Evolutionary conservation across 2,113 vertebrate genomes (phyloP).

Genomic region (Crotalus horridus): DNA sequence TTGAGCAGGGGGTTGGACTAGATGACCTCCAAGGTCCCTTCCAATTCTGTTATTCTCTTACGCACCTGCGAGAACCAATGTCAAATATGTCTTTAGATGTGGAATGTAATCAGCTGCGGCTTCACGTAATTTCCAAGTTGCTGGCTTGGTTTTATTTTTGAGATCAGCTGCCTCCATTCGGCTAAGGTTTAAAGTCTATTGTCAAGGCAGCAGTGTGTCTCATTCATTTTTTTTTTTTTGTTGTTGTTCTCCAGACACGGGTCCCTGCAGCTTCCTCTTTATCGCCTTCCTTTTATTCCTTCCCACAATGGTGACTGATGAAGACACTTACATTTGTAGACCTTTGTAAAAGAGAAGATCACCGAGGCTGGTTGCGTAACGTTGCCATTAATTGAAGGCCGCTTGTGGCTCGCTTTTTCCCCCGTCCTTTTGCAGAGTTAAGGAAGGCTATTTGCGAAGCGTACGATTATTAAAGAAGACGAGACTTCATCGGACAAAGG

Average conservation of each 20-base stretch:
- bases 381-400: constrained; percentile 50
- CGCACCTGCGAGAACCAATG: background rate
- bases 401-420: constrained; percentile 20
- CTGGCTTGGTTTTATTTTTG: constrained; percentile 3
- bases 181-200: constrained; percentile 5
- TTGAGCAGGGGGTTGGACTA: background rate
- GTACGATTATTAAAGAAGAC: constrained; percentile 33
- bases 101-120: constrained; percentile 38
- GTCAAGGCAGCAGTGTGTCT: constrained; percentile 35
- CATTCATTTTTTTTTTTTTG: constrained; percentile 43
- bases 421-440: constrained; percentile 1
- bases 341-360: constrained; percentile 14
- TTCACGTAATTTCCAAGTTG: background rate
- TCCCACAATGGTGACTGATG: constrained; percentile 37
- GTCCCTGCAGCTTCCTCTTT: constrained; percentile 25
- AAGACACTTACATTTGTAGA: constrained; percentile 34
- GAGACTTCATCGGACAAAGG: constrained; percentile 35
- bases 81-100: constrained; percentile 39
- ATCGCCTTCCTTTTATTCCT: constrained; percentile 33
- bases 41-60: background rate
- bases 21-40: background rate
- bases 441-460: constrained; percentile 40
- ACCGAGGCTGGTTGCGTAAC: constrained; percentile 23
- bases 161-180: constrained; percentile 18
- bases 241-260: constrained; percentile 3